Base-by-base conservation (phyloP, 2,797 vertebrate genomes). In the Sparidentex hasta region DNA sequence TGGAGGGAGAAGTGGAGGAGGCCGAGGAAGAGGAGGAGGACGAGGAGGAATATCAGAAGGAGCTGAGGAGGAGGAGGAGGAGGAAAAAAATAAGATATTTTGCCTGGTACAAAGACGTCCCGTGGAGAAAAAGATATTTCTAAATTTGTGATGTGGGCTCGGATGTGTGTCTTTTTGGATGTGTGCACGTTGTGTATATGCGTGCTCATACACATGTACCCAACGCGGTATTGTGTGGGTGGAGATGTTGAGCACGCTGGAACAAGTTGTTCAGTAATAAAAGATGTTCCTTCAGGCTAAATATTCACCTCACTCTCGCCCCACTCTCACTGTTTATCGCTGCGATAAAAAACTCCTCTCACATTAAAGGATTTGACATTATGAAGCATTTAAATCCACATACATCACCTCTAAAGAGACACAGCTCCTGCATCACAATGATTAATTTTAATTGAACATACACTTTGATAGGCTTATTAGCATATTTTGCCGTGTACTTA, bases 261-360 rank as follows among this genome's bases (percentile, higher is more conserved):
- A 90, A 89, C 85, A 88, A 77, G 85, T 80, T 68, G 84, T 71
- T 54, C 29, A 71, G 63, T 14, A 64, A 85, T 84, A 81, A 88
- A 84, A 86, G 21, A 85, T 50, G 51, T 65, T 86, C 74, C 87
- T 89, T 59, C 33, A 81, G 82, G 88, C 76, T 71, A 80, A 84
- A 85, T 52, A 54, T 64, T 83, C 82, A 67, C 70, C 74, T 74
- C 65, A 33, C 20, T 62, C 66, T 58, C 25, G 58, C 57, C 62
- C 44, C 17, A 16, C 51, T 69, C 61, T 79, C 71, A 25, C 46
- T 62, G 29, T 76, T 82, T 65, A 76, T 47, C 12, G 6, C 57
- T 62, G 43, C 11, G 41, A 66, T 54, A 67, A 74, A 33, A n/a
- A 70, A 76, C 68, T 62, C n/a, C 76, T 69, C 50, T 71, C 8